Base-by-base conservation (phyloP, 2,888 invertebrate genomes). In the Marasmarcha lunaedactyla region DNA sequence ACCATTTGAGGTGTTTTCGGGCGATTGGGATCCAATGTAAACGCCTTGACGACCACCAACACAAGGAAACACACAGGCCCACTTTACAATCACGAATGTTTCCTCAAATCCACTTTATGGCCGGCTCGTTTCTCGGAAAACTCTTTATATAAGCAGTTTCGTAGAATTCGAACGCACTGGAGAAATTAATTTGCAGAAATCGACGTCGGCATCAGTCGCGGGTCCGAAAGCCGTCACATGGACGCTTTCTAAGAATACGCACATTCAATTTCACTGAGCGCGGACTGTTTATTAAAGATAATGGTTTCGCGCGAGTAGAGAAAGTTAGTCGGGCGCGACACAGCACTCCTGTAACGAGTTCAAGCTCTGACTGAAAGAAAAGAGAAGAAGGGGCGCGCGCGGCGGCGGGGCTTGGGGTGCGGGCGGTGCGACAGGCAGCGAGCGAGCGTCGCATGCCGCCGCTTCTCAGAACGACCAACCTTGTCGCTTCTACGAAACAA, bases 1-100 rank as follows among this genome's bases (percentile, higher is more conserved):
- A 83, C 83, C 83, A 83, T 83, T 73, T 72, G 73, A 77, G 83
- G 81, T 71, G 71, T 59, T 54, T 54, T 52, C 43, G 67, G 70
- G 57, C 67, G 65, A 57, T 79, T 77, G 78, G 83, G 81, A 83
- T 83, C 83, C 83, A 83, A 83, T 77, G 71, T 83, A 81, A 74
- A 76, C 65, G 77, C 59, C 66, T 73, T 72, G 45, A 50, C 43
- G 58, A 57, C 59, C 68, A 68, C 66, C 64, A 62, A 57, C 61
- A 67, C 78, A 81, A 78, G 67, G 68, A 77, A 79, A 79, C 76
- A 71, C 79, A 70, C 66, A 68, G 62, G 64, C 57, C 59, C 74
- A 77, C 74, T 76, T 34, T 70, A 59, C 68, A 74, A 74, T 73
- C 74, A 71, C 66, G 63, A 66, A 70, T 78, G 76, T 71, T 76